These are phyloP conservation scores for Myotis davidii DNA, from an alignment of 2,113 vertebrate species.

Conservation along the genomic window DNA sequence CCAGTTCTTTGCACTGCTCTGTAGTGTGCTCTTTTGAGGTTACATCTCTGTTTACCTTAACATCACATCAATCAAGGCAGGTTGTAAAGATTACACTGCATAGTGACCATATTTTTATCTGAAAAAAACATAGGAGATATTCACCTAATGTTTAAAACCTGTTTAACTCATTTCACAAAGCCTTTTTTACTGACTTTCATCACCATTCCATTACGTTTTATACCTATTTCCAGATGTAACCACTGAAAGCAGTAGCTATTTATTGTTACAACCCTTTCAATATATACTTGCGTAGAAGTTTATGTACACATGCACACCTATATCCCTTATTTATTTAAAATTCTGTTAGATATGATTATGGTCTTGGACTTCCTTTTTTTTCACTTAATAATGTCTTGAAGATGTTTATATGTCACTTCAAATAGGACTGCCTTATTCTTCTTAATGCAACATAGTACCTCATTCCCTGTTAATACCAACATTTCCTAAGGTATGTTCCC, in stretches of 20 bases:
- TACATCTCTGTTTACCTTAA: not conserved
- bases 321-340: not conserved
- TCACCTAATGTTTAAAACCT: not conserved
- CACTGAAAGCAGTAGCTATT: not conserved
- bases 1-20: not conserved
- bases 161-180: not conserved
- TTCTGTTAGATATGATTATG: not conserved
- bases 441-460: not conserved
- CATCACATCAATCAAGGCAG: not conserved
- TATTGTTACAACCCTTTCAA: not conserved
- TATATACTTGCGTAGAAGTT: not conserved
- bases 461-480: not conserved
- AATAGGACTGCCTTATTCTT: not conserved
- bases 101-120: not conserved
- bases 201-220: not conserved
- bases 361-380: not conserved
- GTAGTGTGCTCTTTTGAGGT: not conserved
- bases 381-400: not conserved
- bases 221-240: not conserved
- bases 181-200: slow-evolving; percentile 31
- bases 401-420: not conserved
- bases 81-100: not conserved
- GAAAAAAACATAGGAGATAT: not conserved
- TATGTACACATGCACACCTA: not conserved
- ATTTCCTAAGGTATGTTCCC: not conserved